Base-by-base conservation (phyloP, 2,797 vertebrate genomes). In the Chelmon rostratus region DNA sequence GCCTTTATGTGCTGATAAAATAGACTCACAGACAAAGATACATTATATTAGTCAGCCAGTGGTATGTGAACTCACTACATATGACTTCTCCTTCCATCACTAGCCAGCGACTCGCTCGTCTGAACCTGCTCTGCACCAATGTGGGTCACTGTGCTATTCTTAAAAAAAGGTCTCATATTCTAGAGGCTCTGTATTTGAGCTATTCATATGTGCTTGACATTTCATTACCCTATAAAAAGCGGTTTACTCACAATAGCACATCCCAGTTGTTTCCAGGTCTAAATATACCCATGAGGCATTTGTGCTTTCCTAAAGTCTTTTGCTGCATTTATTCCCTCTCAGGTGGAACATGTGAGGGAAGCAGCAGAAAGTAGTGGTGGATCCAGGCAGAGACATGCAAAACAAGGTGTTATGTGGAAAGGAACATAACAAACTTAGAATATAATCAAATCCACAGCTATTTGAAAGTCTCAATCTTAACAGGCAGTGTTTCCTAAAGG, bases 151-250 rank as follows among this genome's bases (percentile, higher is more conserved):
- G 68, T 82, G 86, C 90, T 94, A 90, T 93, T 94, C 91, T 91
- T 92, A 81, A 87, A 89, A 86, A 87, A 88, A 90, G 87, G 87
- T 89, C 85, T 93, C 89, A 92, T 89, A 90, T 92, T 92, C 88
- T 89, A 75, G 54, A 91, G 79, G 86, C 72, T 77, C 70, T 94
- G 92, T 88, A 92, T 89, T 93, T 92, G 63, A 83, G 89, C 82
- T 79, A 84, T 90, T 89, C 74, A 72, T 87, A 65, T 84, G 71
- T 58, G 76, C 82, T 68, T 84, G 72, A 62, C 73, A 86, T 89
- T 90, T 88, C 81, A 85, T 81, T 79, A 84, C 81, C 70, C 88
- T 91, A 86, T 88, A 88, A 85, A 92, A 89, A 92, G 87, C 42
- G 15, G 25, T 89, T 88, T 79, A 73, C 90, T 90, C 85, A 91